phyloP scores from a whole-genome alignment of 2,113 vertebrate species.

The Limanda limanda region DNA sequence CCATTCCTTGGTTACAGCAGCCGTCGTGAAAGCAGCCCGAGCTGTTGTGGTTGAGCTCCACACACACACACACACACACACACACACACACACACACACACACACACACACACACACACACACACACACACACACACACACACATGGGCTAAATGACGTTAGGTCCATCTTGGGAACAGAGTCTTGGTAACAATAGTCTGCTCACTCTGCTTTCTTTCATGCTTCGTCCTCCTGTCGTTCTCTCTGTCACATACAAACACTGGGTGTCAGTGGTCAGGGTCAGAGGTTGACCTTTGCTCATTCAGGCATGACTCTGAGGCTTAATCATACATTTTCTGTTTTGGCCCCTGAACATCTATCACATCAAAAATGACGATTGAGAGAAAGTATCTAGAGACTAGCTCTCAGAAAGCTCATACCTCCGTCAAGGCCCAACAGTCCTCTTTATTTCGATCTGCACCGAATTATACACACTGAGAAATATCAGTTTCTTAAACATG shows the following conservation, averaged over 20 bases:
- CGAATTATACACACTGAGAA: background rate
- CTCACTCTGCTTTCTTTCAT: conserved; percentile 43
- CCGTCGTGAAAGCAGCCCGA: conserved; percentile 31
- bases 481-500: background rate
- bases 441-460: background rate
- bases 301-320: conserved; percentile 31
- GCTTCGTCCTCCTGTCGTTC: conserved; percentile 12
- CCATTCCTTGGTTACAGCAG: conserved; percentile 59
- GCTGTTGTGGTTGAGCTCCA: conserved; percentile 6
- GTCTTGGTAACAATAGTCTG: conserved; percentile 28
- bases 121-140: background rate
- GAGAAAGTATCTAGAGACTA: background rate
- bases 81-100: conserved; percentile 2
- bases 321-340: conserved; percentile 64
- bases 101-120: background rate
- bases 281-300: conserved; percentile 54
- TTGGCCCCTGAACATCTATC: conserved; percentile 41
- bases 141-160: conserved; percentile 17
- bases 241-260: conserved; percentile 8
- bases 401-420: background rate
- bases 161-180: conserved; percentile 44
- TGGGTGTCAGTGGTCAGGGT: conserved; percentile 39
- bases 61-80: conserved; percentile 11
- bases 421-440: background rate
- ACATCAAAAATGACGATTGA: conserved; percentile 19